Evolutionary conservation across 92 coral and sea anemone genomes (phyloP), one percentile per base, ranked within the genome.

Genomic region (Actinernus sp.): DNA sequence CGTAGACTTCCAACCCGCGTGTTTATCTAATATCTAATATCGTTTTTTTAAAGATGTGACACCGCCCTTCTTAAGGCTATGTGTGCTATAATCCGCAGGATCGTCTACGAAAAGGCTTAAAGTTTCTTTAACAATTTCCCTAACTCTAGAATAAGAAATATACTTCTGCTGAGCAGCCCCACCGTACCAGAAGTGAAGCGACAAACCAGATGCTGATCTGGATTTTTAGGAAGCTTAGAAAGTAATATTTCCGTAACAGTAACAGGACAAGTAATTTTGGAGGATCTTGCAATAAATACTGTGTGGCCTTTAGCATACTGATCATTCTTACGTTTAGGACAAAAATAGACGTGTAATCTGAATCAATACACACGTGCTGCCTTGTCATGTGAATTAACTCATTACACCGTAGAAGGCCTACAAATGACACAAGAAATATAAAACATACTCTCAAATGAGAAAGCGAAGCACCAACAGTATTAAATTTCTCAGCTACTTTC

Each of bases 1-100:
- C 57, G 31, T 58, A 16, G 40, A 58, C 26, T 33, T 33, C 73
- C 81, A 61, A 14, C 79, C 79, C 1, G 79, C 71, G 46, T 28
- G 49, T 25, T 30, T 26, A 58, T 72, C 70, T 25, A 63, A 37
- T 12, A 32, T 17, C 12, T 36, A 58, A 19, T 43, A 73, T 25
- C 61, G 31, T n/a, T n/a, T 27, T 0, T 31, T 9, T 2, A 46
- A 58, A 26, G 82, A 67, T 36, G 61, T 38, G 5, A 73, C 86
- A 23, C 41, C 73, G 2, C 73, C 86, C 47, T 61, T 59, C 40
- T 72, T 70, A 0, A 71, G 46, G 33, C 81, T 80, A 18, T 55
- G 82, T 16, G 75, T 63, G 46, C 82, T 76, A 36, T 29, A 73
- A 17, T 40, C 24, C 26, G 46, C 31, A 38, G 51, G 38, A 71